phyloP scores from a whole-genome alignment of 2,888 invertebrate genomes.

The Sinhomidia bicolor region DNA sequence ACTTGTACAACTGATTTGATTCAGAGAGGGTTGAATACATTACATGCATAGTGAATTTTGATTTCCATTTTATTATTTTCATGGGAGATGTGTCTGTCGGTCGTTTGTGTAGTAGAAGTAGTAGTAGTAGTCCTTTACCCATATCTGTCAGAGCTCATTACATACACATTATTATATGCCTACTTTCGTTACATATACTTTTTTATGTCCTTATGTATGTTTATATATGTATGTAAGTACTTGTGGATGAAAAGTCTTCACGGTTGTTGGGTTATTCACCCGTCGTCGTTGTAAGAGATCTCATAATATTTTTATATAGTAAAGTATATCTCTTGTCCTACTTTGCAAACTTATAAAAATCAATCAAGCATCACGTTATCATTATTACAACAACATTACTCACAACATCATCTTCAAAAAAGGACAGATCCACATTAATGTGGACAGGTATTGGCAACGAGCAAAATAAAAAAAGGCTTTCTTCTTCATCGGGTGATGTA shows the following conservation, averaged over 20 bases:
- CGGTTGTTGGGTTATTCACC: conserved; percentile 19
- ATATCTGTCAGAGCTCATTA: not conserved
- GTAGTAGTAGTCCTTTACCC: not conserved
- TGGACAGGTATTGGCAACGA: not conserved
- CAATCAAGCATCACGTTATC: conserved; percentile 31
- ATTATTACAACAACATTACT: not conserved
- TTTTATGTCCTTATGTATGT: not conserved
- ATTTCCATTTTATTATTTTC: not conserved
- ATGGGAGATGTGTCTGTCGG: not conserved
- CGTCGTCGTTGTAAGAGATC: not conserved
- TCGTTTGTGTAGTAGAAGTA: too few relatives aligned
- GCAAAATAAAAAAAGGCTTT: not conserved
- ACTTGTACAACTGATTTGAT: not conserved
- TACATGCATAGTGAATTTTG: not conserved
- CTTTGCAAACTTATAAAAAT: conserved; percentile 16
- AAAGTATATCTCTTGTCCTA: not conserved
- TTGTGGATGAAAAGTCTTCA: not conserved
- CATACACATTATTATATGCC: not conserved
- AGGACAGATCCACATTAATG: not conserved
- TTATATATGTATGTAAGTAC: not conserved
- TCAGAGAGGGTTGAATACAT: not conserved
- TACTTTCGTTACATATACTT: too few relatives aligned
- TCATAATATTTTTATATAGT: not conserved
- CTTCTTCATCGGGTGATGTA: not conserved
- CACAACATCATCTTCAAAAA: conserved; percentile 5